Evolutionary conservation across 2,888 invertebrate species (phyloP).

Genomic region (Epinotia brunnichana): DNA sequence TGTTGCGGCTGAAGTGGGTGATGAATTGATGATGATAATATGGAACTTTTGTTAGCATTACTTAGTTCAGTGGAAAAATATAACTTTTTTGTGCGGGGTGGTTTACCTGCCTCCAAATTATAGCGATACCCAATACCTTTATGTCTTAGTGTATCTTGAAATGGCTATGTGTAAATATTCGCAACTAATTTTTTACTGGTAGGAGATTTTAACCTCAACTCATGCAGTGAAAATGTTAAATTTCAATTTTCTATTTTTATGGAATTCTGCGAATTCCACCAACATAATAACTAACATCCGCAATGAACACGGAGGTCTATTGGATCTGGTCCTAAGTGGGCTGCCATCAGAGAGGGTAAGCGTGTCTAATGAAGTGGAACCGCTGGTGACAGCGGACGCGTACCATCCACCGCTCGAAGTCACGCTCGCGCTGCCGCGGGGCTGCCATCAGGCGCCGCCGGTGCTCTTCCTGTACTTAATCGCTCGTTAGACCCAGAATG

Average conservation of each 20-base stretch:
- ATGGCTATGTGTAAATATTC: conserved; percentile 4
- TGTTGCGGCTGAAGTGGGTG: not conserved
- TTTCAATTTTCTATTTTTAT: not conserved
- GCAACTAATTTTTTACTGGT: not conserved
- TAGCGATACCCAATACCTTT: not conserved
- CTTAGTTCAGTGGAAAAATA: not conserved
- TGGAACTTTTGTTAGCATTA: not conserved
- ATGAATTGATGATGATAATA: not conserved
- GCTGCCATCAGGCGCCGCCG: not conserved
- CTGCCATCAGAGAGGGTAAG: not conserved
- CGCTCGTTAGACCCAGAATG: not conserved
- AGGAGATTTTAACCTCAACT: conserved; percentile 5
- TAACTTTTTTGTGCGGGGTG: not conserved
- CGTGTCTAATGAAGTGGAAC: not conserved
- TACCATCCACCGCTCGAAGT: conserved; percentile 1
- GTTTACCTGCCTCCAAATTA: not conserved
- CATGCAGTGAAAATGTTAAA: not conserved
- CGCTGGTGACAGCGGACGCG: not conserved
- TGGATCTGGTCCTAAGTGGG: not conserved
- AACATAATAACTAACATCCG: not conserved
- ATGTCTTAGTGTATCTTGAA: not conserved
- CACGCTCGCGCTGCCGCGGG: not conserved
- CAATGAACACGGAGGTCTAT: not conserved
- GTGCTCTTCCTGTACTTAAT: not conserved
- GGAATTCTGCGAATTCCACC: not conserved